Percentiles rank a stretch among this genome's conserved stretches.
phyloP scores from a whole-genome alignment of 2,113 vertebrate species.

The Poecilia latipinna region DNA sequence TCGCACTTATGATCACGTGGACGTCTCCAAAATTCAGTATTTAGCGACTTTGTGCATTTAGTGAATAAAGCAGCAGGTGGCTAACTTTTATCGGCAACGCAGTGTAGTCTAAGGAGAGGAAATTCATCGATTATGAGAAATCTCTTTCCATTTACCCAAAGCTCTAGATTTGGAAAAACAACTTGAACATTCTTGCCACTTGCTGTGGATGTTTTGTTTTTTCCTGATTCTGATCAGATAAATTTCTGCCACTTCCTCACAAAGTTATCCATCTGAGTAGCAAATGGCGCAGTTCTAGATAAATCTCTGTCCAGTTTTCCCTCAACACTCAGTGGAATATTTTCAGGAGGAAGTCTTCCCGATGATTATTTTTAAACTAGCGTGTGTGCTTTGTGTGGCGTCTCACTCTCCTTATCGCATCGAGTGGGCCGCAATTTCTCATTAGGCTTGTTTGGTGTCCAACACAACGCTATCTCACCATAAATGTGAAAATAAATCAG shows the following conservation, averaged over 20 bases:
- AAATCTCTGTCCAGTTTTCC: neutral
- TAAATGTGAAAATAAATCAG: constrained; percentile 19
- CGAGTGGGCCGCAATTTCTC: too few relatives aligned
- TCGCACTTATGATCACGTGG: too few relatives aligned
- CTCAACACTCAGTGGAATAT: neutral
- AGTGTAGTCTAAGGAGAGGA: neutral
- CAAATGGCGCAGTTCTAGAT: neutral
- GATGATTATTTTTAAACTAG: neutral
- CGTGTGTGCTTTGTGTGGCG: neutral
- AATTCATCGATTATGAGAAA: neutral
- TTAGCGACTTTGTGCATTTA: too few relatives aligned
- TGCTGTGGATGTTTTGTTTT: neutral
- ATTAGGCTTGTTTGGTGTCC: too few relatives aligned
- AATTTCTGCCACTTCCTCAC: neutral
- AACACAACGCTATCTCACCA: too few relatives aligned
- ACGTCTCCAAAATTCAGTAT: too few relatives aligned
- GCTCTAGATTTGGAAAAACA: neutral
- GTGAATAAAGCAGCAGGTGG: too few relatives aligned
- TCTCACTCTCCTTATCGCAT: neutral
- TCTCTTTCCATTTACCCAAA: neutral
- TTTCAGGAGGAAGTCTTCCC: constrained; percentile 6
- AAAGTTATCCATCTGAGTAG: neutral
- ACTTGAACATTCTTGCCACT: neutral
- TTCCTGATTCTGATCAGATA: neutral
- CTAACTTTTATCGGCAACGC: too few relatives aligned